Conservation (phyloP, 2,113 vertebrate species). For the Gadus chalcogrammus region DNA sequence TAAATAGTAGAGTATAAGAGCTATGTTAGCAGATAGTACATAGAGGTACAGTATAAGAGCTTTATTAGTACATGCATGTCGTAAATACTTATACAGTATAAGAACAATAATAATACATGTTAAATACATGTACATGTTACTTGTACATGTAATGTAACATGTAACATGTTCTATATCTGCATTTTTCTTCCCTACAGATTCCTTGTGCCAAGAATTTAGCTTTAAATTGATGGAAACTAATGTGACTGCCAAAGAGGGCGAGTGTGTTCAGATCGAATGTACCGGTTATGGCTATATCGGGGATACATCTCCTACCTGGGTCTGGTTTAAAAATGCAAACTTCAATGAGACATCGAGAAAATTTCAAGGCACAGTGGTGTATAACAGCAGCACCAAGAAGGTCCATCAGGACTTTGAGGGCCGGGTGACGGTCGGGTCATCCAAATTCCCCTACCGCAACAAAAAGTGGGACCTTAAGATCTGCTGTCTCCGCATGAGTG, state of each 20-base stretch:
- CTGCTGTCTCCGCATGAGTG: slow-evolving; percentile 35
- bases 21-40: too few relatives aligned
- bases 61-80: not conserved
- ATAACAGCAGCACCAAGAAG: too few relatives aligned
- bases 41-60: too few relatives aligned
- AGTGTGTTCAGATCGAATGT: slow-evolving; percentile 58
- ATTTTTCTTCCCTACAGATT: slow-evolving; percentile 25
- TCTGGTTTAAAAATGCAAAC: slow-evolving; percentile 56
- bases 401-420: slow-evolving; percentile 14
- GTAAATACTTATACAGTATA: not conserved
- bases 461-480: slow-evolving; percentile 42
- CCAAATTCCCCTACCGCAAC: too few relatives aligned
- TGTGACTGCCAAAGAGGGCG: slow-evolving; percentile 39
- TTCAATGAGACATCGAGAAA: fast-evolving
- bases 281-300: fast-evolving
- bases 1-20: too few relatives aligned
- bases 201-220: fast-evolving
- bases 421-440: slow-evolving; percentile 29
- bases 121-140: not conserved
- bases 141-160: not conserved
- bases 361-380: slow-evolving; percentile 30
- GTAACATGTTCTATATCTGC: not conserved
- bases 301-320: not conserved
- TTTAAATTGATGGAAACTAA: not conserved
- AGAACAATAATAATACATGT: not conserved